A percentile compares a stretch with the other conserved stretches of the same genome.
Conservation (phyloP, 2,113 vertebrate species). For the Phalacrocorax brasilianus region DNA sequence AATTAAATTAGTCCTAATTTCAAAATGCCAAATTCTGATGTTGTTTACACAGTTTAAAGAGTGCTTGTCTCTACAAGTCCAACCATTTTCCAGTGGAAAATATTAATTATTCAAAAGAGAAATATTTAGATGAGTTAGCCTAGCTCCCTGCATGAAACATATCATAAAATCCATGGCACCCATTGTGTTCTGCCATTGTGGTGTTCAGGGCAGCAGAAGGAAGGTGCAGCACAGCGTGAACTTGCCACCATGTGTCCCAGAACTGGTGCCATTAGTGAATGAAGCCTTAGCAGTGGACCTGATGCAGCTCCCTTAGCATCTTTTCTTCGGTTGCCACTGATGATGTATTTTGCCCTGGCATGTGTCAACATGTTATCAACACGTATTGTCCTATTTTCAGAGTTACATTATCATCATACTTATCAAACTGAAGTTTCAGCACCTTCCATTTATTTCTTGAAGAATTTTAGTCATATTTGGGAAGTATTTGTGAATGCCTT, state of each 20-base stretch:
- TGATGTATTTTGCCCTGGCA: not conserved
- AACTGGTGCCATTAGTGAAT: not conserved
- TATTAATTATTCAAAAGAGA: not conserved
- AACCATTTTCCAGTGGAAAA: not conserved
- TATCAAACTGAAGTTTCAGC: not conserved
- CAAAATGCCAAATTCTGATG: not conserved
- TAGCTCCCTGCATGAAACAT: not conserved
- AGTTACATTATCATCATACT: not conserved
- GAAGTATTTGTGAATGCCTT: not conserved
- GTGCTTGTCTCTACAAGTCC: not conserved
- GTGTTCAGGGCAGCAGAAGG: not conserved
- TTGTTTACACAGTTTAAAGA: not conserved
- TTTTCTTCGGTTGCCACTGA: not conserved
- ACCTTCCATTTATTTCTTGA: not conserved
- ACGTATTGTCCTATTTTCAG: not conserved
- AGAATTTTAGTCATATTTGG: not conserved
- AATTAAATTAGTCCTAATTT: not conserved
- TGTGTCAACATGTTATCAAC: not conserved
- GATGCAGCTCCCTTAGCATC: not conserved
- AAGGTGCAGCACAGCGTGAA: not conserved
- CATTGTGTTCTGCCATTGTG: rapidly evolving
- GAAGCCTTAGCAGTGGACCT: not conserved
- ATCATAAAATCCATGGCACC: not conserved
- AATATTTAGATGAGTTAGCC: not conserved
- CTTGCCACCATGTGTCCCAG: not conserved